Base-by-base conservation (phyloP, 1,140 invertebrate genomes). In the Polypedilum vanderplanki region DNA sequence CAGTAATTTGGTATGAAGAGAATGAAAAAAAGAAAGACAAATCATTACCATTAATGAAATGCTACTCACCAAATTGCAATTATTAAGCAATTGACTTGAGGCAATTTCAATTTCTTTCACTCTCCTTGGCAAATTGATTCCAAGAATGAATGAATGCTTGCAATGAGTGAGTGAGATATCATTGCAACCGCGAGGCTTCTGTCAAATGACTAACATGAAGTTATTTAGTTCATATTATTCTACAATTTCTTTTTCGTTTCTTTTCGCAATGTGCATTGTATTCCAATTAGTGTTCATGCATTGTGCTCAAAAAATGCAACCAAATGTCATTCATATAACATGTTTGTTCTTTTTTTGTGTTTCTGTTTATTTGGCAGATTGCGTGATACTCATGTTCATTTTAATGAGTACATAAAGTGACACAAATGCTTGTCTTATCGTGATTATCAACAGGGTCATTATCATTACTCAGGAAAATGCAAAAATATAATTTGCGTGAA, bases 271-370 rank as follows among this genome's bases (percentile, higher is more conserved):
- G n/a, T n/a, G n/a, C 46, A 57, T 57, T 57, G 46, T 57, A 57
- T 57, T 57, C 46, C 46, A 57, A 57, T 57, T 57, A 57, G n/a
- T n/a, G 46, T 57, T 8, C n/a, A 57, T 57, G 46, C n/a, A 57
- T 57, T 57, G 46, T 57, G 46, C n/a, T 57, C 15, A 3, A 57
- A 10, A 46, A 57, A 57, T 57, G 46, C 9, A 57, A n/a, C 46
- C 12, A 57, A 12, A 12, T 57, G n/a, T n/a, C 46, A 57, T n/a
- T n/a, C 12, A 57, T 12, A 57, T 15, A n/a, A 57, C 46, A 57
- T 46, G 41, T 46, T 46, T 15, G 41, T 46, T 46, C 41, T n/a
- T n/a, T n/a, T n/a, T n/a, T n/a, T n/a, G n/a, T n/a, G n/a, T n/a
- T 33, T 33, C 24, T 33, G 24, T 33, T 33, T 33, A 33, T 33